These are phyloP conservation scores for Lamellibrachia satsuma DNA, from an alignment of 2,888 invertebrate species.

Conservation along the genomic window DNA sequence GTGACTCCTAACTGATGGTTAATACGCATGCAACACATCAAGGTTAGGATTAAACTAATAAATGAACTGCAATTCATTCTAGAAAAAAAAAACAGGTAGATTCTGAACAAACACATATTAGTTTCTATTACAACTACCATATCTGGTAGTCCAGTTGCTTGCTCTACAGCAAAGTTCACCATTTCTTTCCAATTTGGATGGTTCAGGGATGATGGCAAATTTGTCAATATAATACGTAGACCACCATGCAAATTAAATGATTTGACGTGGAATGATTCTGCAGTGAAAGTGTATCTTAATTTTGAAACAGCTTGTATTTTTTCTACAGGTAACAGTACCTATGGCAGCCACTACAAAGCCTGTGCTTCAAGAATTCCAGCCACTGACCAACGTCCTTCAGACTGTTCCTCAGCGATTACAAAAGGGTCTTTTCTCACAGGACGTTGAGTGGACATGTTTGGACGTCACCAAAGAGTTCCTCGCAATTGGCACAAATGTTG, in stretches of 20 bases:
- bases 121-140: not conserved
- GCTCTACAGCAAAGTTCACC: not conserved
- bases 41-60: not conserved
- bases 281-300: not conserved
- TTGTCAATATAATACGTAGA: not conserved
- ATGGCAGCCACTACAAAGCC: not conserved
- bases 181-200: no score
- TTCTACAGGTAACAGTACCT: not conserved
- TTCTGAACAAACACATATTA: not conserved
- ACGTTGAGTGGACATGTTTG: constrained; percentile 74
- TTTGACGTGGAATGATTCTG: not conserved
- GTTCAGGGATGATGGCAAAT: no score
- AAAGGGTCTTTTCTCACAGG: constrained; percentile 38
- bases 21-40: not conserved
- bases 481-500: constrained; percentile 85
- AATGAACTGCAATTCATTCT: not conserved
- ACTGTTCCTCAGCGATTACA: constrained; percentile 36
- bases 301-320: not conserved
- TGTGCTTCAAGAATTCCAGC: constrained; percentile 30
- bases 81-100: not conserved
- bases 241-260: not conserved
- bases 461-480: constrained; percentile 84
- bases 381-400: constrained; percentile 30
- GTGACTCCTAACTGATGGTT: not conserved
- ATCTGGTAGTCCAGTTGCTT: not conserved